These are phyloP conservation scores for Drosophila novamexicana DNA, from an alignment of 1,140 invertebrate genomes.

Conservation along the genomic window DNA sequence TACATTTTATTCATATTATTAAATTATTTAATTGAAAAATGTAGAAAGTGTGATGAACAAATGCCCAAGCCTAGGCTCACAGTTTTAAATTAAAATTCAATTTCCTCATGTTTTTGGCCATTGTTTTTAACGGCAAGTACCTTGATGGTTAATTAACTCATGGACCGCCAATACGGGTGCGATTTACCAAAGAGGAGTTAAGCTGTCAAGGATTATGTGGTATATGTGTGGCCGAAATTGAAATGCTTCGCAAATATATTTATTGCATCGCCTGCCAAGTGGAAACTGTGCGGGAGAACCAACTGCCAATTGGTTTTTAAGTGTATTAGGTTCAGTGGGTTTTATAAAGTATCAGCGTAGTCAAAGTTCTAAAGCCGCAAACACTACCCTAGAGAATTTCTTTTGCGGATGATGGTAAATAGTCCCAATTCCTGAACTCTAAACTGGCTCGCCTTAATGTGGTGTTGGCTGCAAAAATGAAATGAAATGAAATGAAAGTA, in stretches of 20 bases:
- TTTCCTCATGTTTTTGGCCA: slow-evolving; percentile 12
- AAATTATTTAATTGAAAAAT: too few species aligned
- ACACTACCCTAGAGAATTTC: slow-evolving; percentile 23
- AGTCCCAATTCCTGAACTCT: slow-evolving; percentile 15
- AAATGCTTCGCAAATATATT: slow-evolving; percentile 47
- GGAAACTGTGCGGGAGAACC: slow-evolving; percentile 29
- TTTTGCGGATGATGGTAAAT: slow-evolving; percentile 24
- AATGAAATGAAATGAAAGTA: slow-evolving; percentile 50
- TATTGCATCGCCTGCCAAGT: slow-evolving; percentile 37
- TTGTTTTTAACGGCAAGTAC: not conserved
- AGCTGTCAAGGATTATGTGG: slow-evolving; percentile 46
- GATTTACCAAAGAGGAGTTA: slow-evolving; percentile 36
- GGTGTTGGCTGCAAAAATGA: slow-evolving; percentile 31
- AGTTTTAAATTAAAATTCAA: too few species aligned
- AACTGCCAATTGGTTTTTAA: slow-evolving; percentile 57
- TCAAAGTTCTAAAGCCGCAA: slow-evolving; percentile 38
- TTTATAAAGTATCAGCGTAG: slow-evolving; percentile 46
- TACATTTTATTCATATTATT: too few species aligned
- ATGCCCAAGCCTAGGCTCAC: too few species aligned
- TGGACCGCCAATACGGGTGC: slow-evolving; percentile 25
- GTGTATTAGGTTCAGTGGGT: slow-evolving; percentile 37
- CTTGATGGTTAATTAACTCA: slow-evolving; percentile 51
- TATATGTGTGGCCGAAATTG: slow-evolving; percentile 46
- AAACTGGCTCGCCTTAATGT: slow-evolving; percentile 43
- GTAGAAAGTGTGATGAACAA: too few species aligned